These are phyloP conservation scores for Astyanax mexicanus DNA, from an alignment of 2,797 vertebrate genomes.

Conservation along the genomic window DNA sequence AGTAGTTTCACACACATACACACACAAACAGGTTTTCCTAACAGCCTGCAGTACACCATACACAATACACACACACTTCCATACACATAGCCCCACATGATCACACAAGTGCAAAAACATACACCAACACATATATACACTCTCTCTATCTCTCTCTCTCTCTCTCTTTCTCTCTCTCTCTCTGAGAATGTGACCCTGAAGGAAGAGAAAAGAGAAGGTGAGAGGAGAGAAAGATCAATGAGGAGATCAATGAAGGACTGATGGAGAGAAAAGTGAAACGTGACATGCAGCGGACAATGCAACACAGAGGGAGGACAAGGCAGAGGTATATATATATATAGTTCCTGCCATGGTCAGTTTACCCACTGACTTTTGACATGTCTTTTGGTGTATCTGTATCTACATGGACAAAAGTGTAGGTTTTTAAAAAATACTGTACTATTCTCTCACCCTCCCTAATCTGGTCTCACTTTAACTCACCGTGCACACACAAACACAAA, in stretches of 20 bases:
- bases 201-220: not conserved
- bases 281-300: not conserved
- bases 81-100: too few species aligned
- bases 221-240: not conserved
- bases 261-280: not conserved
- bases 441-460: conserved; percentile 9
- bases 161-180: not conserved
- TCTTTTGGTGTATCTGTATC: too few species aligned
- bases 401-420: too few species aligned
- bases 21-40: not conserved
- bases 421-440: too few species aligned
- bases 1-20: conserved; percentile 20
- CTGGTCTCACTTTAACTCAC: not conserved
- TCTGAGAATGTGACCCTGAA: not conserved
- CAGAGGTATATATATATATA: too few species aligned
- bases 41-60: too few species aligned
- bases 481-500: not conserved
- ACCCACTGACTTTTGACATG: too few species aligned
- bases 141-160: not conserved
- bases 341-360: too few species aligned
- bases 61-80: not conserved
- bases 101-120: too few species aligned
- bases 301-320: not conserved
- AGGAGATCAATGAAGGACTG: conserved; percentile 3
- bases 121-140: not conserved